Evolutionary conservation across 2,888 invertebrate species (phyloP).

Genomic region (Pheosia gnoma): DNA sequence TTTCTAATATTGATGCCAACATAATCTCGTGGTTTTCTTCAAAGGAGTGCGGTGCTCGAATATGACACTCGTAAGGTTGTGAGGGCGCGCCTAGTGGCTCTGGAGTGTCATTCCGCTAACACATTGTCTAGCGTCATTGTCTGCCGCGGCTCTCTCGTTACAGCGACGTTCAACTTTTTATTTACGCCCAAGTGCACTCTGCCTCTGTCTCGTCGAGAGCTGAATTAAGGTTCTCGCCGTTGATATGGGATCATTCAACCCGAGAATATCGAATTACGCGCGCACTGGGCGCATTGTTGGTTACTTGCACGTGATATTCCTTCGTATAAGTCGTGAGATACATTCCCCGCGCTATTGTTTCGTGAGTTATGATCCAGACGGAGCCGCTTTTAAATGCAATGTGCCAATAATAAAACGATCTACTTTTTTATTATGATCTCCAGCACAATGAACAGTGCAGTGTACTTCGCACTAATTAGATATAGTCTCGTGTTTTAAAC

Average conservation of each 20-base stretch:
- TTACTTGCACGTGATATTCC: constrained; percentile 78
- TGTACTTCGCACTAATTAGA: constrained; percentile 39
- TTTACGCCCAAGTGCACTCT: constrained; percentile 82
- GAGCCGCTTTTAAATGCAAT: constrained; percentile 34
- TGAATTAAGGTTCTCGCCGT: constrained; percentile 80
- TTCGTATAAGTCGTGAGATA: constrained; percentile 48
- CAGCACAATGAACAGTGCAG: background rate
- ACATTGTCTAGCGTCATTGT: constrained; percentile 81
- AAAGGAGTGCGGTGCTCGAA: constrained; percentile 45
- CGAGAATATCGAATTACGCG: constrained; percentile 80
- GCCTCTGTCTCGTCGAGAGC: constrained; percentile 75
- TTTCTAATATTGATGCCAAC: constrained; percentile 32
- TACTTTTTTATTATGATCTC: background rate
- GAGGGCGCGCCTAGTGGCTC: constrained; percentile 66
- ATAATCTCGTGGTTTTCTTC: constrained; percentile 35
- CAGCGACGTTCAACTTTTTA: constrained; percentile 80
- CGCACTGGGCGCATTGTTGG: constrained; percentile 78
- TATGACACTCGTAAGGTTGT: constrained; percentile 51
- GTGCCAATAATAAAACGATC: constrained; percentile 17
- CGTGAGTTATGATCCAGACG: constrained; percentile 35
- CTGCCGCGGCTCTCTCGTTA: constrained; percentile 71
- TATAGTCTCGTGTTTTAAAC: constrained; percentile 34
- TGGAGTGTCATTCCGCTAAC: constrained; percentile 75
- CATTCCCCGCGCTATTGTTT: constrained; percentile 22
- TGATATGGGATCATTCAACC: constrained; percentile 84